Base-by-base conservation (phyloP, 2,797 vertebrate genomes). In the Helostoma temminkii region DNA sequence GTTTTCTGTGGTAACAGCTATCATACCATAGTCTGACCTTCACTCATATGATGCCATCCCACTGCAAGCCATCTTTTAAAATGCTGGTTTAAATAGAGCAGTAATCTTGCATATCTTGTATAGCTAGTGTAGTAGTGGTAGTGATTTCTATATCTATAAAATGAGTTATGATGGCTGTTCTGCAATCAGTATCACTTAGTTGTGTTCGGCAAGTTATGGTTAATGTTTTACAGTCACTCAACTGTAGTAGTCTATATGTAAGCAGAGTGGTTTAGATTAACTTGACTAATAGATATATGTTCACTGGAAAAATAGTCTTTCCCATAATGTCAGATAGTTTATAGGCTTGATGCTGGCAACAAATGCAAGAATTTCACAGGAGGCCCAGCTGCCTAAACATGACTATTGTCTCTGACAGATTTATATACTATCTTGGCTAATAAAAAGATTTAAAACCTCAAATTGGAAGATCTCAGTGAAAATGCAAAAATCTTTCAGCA, bases 301-400 rank as follows among this genome's bases (percentile, higher is more conserved):
- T 80, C 50, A 46, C 9, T 16, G 19, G 55, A 65, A 67, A 71
- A 61, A 36, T 46, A 2, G 43, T 43, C 78, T 72, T 80, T 53
- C 74, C 65, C 55, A 41, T 65, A 42, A 47, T 42, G 45, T 73
- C 30, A 61, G 76, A 68, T 71, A 74, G 64, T 70, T 63, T 66
- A 83, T 78, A 47, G 62, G 47, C 43, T 41, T 79, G 37, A 81
- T 87, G 75, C 74, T 78, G 83, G 56, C 60, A 79, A 64, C 73
- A 87, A 72, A 74, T n/a, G 71, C 66, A 65, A 66, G 39, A 57
- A 42, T 71, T 72, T 63, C 47, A 37, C 59, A 43, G 56, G 60
- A 79, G 57, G 62, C 74, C 36, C 55, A 55, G 73, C 41, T 56
- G 55, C 30, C 50, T 54, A 52, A 32, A 22, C 25, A 24, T 32